Conservation (phyloP, 2,888 invertebrate species). For the Epistrophe grossulariae region DNA sequence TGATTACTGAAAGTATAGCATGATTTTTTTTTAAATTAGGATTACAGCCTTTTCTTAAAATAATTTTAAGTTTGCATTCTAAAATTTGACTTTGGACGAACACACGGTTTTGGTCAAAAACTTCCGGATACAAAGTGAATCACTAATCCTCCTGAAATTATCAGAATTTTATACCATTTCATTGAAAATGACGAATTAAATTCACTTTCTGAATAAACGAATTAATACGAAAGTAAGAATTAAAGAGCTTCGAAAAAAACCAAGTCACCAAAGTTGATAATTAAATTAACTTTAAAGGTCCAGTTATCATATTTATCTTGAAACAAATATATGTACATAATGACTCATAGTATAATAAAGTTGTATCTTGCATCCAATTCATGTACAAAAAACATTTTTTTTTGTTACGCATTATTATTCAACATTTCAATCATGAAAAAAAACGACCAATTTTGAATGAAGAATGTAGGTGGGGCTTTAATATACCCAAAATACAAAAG, state of each 20-base stretch:
- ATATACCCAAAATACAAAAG: conserved; percentile 5
- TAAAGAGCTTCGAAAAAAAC: neutral
- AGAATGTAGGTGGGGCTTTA: conserved; percentile 51
- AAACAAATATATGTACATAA: neutral
- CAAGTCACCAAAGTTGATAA: neutral
- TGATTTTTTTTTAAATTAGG: too few species aligned
- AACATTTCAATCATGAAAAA: conserved; percentile 51
- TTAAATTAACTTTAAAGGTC: neutral
- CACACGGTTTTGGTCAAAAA: too few species aligned
- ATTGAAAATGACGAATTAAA: too few species aligned
- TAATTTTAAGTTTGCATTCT: too few species aligned
- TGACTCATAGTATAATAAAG: neutral
- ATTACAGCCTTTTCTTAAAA: too few species aligned
- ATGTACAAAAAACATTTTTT: neutral
- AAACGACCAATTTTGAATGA: conserved; percentile 13
- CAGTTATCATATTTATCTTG: neutral
- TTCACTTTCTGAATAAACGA: too few species aligned
- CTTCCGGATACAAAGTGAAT: too few species aligned
- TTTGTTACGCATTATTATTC: conserved; percentile 61
- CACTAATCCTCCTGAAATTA: too few species aligned
- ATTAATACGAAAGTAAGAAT: too few species aligned
- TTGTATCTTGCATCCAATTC: neutral
- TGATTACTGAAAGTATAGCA: too few species aligned
- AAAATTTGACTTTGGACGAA: too few species aligned
- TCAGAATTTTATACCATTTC: too few species aligned